Evolutionary conservation across 2,888 invertebrate species (phyloP), one percentile per base, ranked within the genome.

Genomic region (Eristalinus aeneus): DNA sequence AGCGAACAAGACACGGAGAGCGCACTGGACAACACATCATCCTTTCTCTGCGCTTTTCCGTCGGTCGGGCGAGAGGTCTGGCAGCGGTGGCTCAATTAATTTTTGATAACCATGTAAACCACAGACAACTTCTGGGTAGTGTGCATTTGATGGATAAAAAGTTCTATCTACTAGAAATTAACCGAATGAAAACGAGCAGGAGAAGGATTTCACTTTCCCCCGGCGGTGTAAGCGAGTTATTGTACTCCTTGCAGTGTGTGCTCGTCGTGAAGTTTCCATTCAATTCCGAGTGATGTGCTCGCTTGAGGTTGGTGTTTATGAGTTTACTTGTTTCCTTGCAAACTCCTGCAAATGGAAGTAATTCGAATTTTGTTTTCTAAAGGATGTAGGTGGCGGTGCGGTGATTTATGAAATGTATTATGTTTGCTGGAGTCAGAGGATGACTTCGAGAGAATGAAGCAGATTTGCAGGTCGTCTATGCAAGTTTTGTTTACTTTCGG

Each of bases 131-230:
- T 2, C 1, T 22, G 2, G 54, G 54, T 16, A 16, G 46, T 8
- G 8, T 46, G 46, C 46, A 46, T 16, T 46, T 46, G 46, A 46
- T 46, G 46, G 46, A 46, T 46, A 46, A 46, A 46, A 46, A 46
- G 27, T 31, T 31, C 1, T 32, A 58, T 58, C 68, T 34, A 34
- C 36, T 36, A 27, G 36, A 58, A 69, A 60, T 69, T 69, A 58
- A 58, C 68, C 36, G 36, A 34, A 58, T 36, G 34, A 39, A 69
- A 39, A 16, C 16, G 58, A 27, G 39, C 11, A 36, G 54, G 9
- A 23, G 56, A 27, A 56, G 56, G 23, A 56, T 22, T 56, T 27
- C 27, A 12, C 22, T 23, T 56, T 23, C 56, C 56, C 23, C 23
- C 23, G n/a, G 23, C 8, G 56, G 23, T 16, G 16, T 22, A 11